Percentiles rank a stretch among this genome's conserved stretches.
These are phyloP conservation scores for Paramormyrops kingsleyae DNA, from an alignment of 2,113 vertebrate genomes.

Conservation along the genomic window DNA sequence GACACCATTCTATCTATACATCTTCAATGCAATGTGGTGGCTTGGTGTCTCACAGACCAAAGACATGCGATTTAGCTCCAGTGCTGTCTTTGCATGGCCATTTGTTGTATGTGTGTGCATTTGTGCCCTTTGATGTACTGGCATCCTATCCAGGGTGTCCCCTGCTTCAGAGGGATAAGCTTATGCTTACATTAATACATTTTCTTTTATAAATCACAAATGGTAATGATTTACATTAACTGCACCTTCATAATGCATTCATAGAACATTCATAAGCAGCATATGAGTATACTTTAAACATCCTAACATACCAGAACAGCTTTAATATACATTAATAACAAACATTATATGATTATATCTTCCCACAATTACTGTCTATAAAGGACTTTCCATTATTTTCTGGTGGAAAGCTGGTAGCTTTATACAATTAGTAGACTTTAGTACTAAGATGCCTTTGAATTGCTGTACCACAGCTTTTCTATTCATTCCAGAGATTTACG, in stretches of 20 bases:
- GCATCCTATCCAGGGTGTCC: not conserved
- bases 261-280: not conserved
- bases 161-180: not conserved
- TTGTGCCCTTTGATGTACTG: not conserved
- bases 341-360: not conserved
- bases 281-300: too few relatives aligned
- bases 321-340: not conserved
- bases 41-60: not conserved
- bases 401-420: not conserved
- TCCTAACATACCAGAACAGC: not conserved
- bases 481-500: not conserved
- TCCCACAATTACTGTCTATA: not conserved
- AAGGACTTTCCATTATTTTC: not conserved
- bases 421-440: not conserved
- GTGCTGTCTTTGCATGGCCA: not conserved
- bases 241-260: not conserved
- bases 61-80: not conserved
- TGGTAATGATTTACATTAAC: not conserved
- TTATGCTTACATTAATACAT: not conserved
- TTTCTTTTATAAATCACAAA: not conserved
- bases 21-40: not conserved
- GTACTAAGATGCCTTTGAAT: not conserved
- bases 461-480: not conserved
- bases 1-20: not conserved
- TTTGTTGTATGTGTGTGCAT: not conserved